Conservation (phyloP, 1,140 invertebrate species). For the Solen grandis region DNA sequence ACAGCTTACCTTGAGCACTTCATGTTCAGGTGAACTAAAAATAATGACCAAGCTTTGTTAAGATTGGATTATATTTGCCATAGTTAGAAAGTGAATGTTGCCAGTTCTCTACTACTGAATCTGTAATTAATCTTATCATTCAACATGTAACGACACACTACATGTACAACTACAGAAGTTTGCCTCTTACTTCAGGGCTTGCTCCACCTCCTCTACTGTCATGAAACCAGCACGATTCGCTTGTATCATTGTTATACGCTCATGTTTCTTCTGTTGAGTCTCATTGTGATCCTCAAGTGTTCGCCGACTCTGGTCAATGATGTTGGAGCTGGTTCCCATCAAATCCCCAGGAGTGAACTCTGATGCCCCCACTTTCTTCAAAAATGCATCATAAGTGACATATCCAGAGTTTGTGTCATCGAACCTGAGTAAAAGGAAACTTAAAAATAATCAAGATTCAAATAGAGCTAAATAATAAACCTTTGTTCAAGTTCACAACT, state of each 20-base stretch:
- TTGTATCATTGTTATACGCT: conserved; percentile 75
- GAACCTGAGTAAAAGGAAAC: too few relatives aligned
- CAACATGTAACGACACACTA: too few relatives aligned
- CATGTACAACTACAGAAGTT: too few relatives aligned
- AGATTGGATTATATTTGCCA: too few relatives aligned
- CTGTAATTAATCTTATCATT: too few relatives aligned
- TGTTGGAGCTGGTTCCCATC: conserved; percentile 68
- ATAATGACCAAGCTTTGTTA: not conserved
- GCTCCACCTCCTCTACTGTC: conserved; percentile 71
- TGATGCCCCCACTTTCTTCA: conserved; percentile 70
- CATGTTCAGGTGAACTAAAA: not conserved
- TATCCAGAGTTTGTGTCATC: conserved; percentile 70
- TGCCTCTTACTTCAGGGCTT: conserved; percentile 74
- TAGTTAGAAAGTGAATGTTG: too few relatives aligned
- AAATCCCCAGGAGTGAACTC: conserved; percentile 75
- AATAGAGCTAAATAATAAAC: too few relatives aligned
- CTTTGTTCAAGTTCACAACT: too few relatives aligned
- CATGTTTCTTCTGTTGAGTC: conserved; percentile 71
- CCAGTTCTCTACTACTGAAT: too few relatives aligned
- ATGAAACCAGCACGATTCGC: conserved; percentile 69
- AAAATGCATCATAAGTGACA: conserved; percentile 74
- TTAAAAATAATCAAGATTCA: too few relatives aligned
- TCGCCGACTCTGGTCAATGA: conserved; percentile 72
- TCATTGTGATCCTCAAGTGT: conserved; percentile 70
- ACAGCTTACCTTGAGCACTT: not conserved